Conservation (phyloP, 2,113 vertebrate species). For the Gnathonemus echidnorhynchus region DNA sequence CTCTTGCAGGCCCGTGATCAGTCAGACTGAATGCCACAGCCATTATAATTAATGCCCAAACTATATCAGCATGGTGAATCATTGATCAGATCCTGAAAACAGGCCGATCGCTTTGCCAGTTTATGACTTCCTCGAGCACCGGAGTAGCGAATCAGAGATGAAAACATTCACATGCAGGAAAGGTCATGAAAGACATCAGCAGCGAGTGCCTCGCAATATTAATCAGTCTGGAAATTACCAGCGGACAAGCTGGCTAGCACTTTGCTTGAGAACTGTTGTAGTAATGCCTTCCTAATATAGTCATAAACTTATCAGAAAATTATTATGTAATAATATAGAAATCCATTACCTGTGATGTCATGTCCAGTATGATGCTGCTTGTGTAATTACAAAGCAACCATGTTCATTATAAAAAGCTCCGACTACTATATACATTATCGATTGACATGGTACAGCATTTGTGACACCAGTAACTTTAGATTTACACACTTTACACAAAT, state of each 20-base stretch:
- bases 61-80: slow-evolving; percentile 9
- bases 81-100: slow-evolving; percentile 17
- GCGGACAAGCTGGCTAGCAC: neutral
- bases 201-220: slow-evolving; percentile 60
- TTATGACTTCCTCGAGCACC: neutral
- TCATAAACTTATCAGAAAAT: neutral
- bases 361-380: neutral
- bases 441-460: neutral
- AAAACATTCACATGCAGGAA: slow-evolving; percentile 36
- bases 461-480: neutral
- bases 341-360: neutral
- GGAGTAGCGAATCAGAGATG: slow-evolving; percentile 12
- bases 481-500: neutral
- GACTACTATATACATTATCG: neutral
- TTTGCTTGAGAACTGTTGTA: neutral
- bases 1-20: neutral
- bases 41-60: neutral
- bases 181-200: slow-evolving; percentile 57
- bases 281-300: neutral
- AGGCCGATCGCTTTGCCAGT: slow-evolving; percentile 13
- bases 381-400: neutral
- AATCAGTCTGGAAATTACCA: slow-evolving; percentile 50
- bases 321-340: neutral
- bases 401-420: neutral
- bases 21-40: neutral